These are phyloP conservation scores for Muscicapa striata DNA, from an alignment of 2,797 vertebrate genomes.

Conservation along the genomic window DNA sequence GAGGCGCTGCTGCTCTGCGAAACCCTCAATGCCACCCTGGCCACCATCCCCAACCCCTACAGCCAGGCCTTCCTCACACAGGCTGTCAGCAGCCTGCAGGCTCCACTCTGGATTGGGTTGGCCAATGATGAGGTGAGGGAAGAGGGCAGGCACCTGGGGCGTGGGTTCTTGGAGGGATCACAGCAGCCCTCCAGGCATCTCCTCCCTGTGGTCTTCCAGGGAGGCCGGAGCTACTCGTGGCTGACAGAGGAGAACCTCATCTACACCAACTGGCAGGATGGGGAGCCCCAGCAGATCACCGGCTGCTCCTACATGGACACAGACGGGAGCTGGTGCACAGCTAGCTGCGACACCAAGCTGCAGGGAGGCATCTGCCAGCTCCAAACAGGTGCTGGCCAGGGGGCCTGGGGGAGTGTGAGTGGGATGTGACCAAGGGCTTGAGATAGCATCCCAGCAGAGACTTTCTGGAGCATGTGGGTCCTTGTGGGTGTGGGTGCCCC, in stretches of 20 bases:
- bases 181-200: background rate
- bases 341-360: constrained; percentile 84
- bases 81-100: constrained; percentile 80
- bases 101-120: constrained; percentile 89
- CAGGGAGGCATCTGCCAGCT: constrained; percentile 89
- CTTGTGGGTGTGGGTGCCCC: background rate
- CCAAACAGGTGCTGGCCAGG: constrained; percentile 71
- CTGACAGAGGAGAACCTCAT: constrained; percentile 82
- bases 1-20: constrained; percentile 91
- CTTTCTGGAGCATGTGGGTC: background rate
- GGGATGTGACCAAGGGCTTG: background rate
- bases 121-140: constrained; percentile 86
- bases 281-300: constrained; percentile 82
- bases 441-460: background rate
- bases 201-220: constrained; percentile 69
- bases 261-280: constrained; percentile 89
- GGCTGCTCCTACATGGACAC: constrained; percentile 90
- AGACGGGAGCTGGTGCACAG: constrained; percentile 86
- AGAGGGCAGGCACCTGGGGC: fast-evolving
- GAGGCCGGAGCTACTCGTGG: constrained; percentile 85
- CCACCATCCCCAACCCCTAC: constrained; percentile 81
- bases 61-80: constrained; percentile 92
- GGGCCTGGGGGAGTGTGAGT: fast-evolving
- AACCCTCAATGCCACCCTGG: constrained; percentile 88
- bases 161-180: fast-evolving